phyloP scores from a whole-genome alignment of 2,888 invertebrate species.

The Carcina quercana region DNA sequence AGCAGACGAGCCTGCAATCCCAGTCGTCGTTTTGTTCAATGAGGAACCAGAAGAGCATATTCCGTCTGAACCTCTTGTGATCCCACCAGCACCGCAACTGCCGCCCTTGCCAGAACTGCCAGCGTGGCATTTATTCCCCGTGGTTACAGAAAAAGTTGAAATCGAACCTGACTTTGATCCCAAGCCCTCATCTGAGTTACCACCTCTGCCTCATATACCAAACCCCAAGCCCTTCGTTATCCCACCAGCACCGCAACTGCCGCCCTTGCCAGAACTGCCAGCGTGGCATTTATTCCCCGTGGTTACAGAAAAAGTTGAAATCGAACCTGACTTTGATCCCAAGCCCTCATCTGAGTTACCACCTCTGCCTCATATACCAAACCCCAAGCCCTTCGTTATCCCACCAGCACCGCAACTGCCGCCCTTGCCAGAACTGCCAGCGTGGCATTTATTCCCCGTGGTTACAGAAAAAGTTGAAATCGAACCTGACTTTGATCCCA shows the following conservation, averaged over 20 bases:
- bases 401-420: conserved; percentile 2
- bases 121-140: no score
- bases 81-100: conserved; percentile 16
- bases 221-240: conserved; percentile 5
- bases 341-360: background rate
- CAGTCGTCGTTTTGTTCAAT: no score
- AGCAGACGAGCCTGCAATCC: no score
- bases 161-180: no score
- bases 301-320: no score
- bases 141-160: no score
- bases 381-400: conserved; percentile 3
- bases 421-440: conserved; percentile 9
- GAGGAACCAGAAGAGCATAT: no score
- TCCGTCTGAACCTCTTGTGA: conserved; percentile 3
- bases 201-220: background rate
- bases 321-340: no score
- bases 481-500: no score
- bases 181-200: background rate
- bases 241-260: conserved; percentile 15
- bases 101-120: conserved; percentile 11
- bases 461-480: no score
- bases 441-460: no score
- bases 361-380: background rate
- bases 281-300: no score
- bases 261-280: conserved; percentile 11